Base-by-base conservation (phyloP, 2,888 invertebrate species). In the Carabus problematicus region DNA sequence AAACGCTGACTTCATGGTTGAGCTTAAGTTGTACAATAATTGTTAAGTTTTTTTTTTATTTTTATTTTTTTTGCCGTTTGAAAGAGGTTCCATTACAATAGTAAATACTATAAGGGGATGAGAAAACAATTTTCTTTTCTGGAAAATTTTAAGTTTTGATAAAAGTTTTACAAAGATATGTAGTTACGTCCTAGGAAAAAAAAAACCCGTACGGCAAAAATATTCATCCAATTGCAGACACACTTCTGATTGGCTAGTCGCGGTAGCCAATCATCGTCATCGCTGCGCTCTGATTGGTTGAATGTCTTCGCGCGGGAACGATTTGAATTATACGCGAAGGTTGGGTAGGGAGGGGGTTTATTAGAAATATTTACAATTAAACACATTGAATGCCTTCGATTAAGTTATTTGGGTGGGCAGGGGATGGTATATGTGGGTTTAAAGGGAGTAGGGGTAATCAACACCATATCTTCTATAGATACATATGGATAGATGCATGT, bases 301-400 rank as follows among this genome's bases (percentile, higher is more conserved):
- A 29, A 29, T 29, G 29, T 11, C 9, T 47, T 47, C 8, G n/a
- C 12, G 47, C 12, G n/a, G 12, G 12, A 16, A 47, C 16, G 47
- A 47, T 47, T 47, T 47, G 47, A 11, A 47, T 14, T 14, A 16
- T 12, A 16, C 0, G 11, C 12, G 12, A 49, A 8, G 52, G 16
- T 1, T 8, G 52, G 52, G 52, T 16, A 45, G 11, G 45, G 45
- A 7, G 45, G 2, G 14, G 2, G 7, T 45, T 3, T 45, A 47
- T 14, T 47, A 54, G 60, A 52, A 59, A 67, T 67, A 67, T 67
- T 40, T 67, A 67, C 67, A 67, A 45, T 54, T 54, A 64, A 58
- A 67, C 67, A 67, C 60, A 60, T 52, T 52, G 3, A 16, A 12
- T 54, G 9, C 9, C 18, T 54, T 54, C 54, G 18, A 16, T 54